These are phyloP conservation scores for Perithous albicinctus DNA, from an alignment of 2,888 invertebrate genomes.

Conservation along the genomic window DNA sequence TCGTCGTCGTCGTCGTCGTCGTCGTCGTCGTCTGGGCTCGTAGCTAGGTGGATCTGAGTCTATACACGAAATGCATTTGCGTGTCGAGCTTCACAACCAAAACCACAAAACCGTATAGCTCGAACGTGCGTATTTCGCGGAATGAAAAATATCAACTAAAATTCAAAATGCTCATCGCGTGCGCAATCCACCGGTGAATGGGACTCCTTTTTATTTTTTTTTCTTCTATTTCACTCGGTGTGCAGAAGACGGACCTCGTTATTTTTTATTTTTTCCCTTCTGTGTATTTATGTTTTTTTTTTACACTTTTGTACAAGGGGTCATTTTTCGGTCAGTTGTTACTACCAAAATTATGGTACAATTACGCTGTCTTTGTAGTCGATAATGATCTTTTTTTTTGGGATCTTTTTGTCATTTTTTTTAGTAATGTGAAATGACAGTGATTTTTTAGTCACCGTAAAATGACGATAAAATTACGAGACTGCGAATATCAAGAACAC, in stretches of 20 bases:
- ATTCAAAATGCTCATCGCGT: conserved; percentile 77
- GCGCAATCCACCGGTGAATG: neutral
- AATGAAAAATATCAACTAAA: conserved; percentile 58
- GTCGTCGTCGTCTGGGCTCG: conserved; percentile 50
- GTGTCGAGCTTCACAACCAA: conserved; percentile 55
- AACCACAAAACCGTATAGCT: conserved; percentile 10
- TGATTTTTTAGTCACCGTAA: no score
- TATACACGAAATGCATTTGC: conserved; percentile 53
- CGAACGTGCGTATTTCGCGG: conserved; percentile 19
- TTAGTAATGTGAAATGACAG: no score
- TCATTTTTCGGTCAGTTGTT: no score
- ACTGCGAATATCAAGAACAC: no score
- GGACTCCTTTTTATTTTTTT: neutral
- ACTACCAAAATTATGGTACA: no score
- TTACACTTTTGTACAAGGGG: no score
- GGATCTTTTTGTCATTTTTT: no score
- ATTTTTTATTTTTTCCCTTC: neutral
- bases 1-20: no score
- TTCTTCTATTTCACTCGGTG: neutral
- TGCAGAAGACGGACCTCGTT: neutral
- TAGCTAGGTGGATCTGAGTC: conserved; percentile 53
- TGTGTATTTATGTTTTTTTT: no score
- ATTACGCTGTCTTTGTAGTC: no score
- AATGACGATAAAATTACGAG: no score
- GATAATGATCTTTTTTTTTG: no score